Percentiles rank a stretch among this genome's conserved stretches.
Evolutionary conservation across 2,888 invertebrate genomes (phyloP).

Genomic region (Thysanoteuthis rhombus): DNA sequence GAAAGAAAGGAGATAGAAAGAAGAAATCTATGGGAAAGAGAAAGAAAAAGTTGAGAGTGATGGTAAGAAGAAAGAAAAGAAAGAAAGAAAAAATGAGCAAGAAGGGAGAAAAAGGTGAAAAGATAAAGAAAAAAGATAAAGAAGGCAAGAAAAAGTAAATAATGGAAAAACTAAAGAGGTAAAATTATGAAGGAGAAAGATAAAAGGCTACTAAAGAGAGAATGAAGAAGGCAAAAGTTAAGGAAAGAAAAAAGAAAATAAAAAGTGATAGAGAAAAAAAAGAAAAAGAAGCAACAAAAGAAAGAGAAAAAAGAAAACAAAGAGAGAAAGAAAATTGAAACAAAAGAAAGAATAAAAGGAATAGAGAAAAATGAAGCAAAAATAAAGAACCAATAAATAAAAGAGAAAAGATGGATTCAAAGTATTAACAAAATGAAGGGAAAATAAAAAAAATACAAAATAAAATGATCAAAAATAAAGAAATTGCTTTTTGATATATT

Average conservation of each 20-base stretch:
- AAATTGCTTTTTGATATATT: too few species aligned
- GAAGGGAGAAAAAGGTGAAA: not conserved
- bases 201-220: not conserved
- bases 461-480: too few species aligned
- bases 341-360: not conserved
- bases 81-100: not conserved
- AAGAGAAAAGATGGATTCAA: not conserved
- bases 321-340: not conserved
- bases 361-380: not conserved
- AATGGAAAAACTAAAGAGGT: not conserved
- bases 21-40: not conserved
- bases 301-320: not conserved
- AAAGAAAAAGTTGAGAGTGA: not conserved
- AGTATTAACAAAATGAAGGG: too few species aligned
- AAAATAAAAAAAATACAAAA: too few species aligned
- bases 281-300: not conserved
- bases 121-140: not conserved
- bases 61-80: not conserved
- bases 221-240: not conserved
- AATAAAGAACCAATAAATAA: not conserved
- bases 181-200: not conserved
- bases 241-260: not conserved
- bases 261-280: not conserved
- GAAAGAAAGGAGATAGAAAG: not conserved
- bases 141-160: not conserved